A percentile compares a stretch with the other conserved stretches of the same genome.
These are phyloP conservation scores for Monochamus alternatus DNA, from an alignment of 2,888 invertebrate species.

Conservation along the genomic window DNA sequence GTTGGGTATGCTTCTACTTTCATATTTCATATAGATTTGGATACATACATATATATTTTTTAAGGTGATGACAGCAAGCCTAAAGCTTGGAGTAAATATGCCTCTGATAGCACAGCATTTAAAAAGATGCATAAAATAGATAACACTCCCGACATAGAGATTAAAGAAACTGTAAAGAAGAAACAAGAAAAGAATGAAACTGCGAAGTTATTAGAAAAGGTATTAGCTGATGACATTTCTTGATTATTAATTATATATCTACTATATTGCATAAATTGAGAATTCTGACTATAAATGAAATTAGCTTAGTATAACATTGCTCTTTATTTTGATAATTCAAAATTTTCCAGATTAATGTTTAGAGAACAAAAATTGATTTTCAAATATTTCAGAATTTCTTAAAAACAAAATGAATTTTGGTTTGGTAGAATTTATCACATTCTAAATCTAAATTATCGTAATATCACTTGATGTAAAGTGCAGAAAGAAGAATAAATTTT, in stretches of 20 bases:
- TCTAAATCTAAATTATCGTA: too few species aligned
- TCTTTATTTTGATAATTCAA: too few species aligned
- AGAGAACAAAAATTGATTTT: too few species aligned
- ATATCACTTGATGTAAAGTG: too few species aligned
- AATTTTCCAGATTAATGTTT: too few species aligned
- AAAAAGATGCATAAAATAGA: constrained; percentile 71
- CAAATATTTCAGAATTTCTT: too few species aligned
- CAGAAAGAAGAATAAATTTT: constrained; percentile 1
- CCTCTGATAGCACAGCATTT: constrained; percentile 82
- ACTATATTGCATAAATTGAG: neutral
- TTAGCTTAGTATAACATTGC: too few species aligned
- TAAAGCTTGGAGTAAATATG: constrained; percentile 94
- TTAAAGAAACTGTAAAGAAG: constrained; percentile 59
- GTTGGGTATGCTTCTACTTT: constrained; percentile 71
- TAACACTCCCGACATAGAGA: constrained; percentile 51
- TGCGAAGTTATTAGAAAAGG: constrained; percentile 76
- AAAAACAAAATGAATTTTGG: too few species aligned
- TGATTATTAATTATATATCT: constrained; percentile 2
- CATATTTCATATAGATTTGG: neutral
- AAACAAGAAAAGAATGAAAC: constrained; percentile 73
- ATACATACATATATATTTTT: constrained; percentile 27
- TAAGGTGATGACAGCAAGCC: constrained; percentile 81
- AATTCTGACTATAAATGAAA: too few species aligned
- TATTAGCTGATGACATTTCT: constrained; percentile 58
- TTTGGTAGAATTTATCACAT: too few species aligned